phyloP scores from a whole-genome alignment of 2,888 invertebrate species.

The Esperia sulphurella region DNA sequence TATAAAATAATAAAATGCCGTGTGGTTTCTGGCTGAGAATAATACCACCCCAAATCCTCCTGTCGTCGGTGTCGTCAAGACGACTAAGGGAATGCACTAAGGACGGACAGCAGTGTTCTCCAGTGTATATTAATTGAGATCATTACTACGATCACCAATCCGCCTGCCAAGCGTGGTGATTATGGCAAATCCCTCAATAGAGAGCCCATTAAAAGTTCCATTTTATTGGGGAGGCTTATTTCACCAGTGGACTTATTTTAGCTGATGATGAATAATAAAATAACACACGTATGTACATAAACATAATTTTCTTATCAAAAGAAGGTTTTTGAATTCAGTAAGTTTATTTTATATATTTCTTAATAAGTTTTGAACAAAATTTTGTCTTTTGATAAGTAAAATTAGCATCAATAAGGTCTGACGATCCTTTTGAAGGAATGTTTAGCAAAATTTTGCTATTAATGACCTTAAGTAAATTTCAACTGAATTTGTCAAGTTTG shows the following conservation, averaged over 20 bases:
- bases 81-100: too few species aligned
- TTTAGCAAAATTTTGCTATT: background rate
- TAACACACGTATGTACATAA: background rate
- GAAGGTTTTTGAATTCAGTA: background rate
- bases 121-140: too few species aligned
- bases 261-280: background rate
- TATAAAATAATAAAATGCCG: background rate
- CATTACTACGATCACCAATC: too few species aligned
- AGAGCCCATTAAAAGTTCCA: too few species aligned
- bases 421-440: constrained; percentile 1
- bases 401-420: background rate
- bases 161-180: too few species aligned
- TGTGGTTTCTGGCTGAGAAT: too few species aligned
- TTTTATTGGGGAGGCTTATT: too few species aligned
- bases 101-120: too few species aligned
- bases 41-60: too few species aligned
- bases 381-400: background rate
- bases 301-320: background rate
- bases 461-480: background rate
- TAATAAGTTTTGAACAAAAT: background rate
- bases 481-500: background rate
- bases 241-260: too few species aligned
- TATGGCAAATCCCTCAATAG: too few species aligned
- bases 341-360: background rate
- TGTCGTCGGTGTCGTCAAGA: too few species aligned